Conservation (phyloP, 2,113 vertebrate genomes). For the Eonycteris spelaea region DNA sequence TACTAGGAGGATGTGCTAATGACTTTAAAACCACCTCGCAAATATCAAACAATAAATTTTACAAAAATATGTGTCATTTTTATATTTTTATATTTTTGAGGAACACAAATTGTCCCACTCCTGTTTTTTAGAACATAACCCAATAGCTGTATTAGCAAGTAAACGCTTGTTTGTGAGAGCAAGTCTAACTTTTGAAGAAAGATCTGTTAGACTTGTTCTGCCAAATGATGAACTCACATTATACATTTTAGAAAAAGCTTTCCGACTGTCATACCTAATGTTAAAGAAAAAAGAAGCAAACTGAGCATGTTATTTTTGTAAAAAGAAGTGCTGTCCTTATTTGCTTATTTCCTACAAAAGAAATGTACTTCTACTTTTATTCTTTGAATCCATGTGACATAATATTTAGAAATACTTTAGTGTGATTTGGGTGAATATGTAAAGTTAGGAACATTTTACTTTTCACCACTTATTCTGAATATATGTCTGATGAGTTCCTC, state of each 20-base stretch:
- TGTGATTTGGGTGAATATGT: neutral
- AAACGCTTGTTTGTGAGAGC: neutral
- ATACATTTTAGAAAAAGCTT: neutral
- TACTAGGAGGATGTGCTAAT: neutral
- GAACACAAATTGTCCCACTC: neutral
- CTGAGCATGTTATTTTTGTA: neutral
- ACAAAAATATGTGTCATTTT: neutral
- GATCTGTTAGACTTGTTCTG: neutral
- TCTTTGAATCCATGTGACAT: neutral
- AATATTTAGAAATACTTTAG: constrained; percentile 29
- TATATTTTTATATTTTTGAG: constrained; percentile 19
- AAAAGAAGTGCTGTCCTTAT: neutral
- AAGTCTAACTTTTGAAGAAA: neutral
- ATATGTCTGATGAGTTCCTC: neutral
- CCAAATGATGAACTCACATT: neutral
- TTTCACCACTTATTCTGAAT: constrained; percentile 24
- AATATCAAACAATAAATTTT: constrained; percentile 1
- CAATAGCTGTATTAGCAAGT: neutral
- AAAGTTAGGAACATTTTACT: neutral
- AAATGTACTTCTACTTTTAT: neutral
- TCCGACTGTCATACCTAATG: neutral
- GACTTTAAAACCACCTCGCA: neutral
- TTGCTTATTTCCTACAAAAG: neutral
- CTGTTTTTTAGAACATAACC: neutral
- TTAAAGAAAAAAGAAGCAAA: neutral